A percentile compares a stretch with the other conserved stretches of the same genome.
phyloP scores from a whole-genome alignment of 2,113 vertebrate genomes.

The Labeo catla region DNA sequence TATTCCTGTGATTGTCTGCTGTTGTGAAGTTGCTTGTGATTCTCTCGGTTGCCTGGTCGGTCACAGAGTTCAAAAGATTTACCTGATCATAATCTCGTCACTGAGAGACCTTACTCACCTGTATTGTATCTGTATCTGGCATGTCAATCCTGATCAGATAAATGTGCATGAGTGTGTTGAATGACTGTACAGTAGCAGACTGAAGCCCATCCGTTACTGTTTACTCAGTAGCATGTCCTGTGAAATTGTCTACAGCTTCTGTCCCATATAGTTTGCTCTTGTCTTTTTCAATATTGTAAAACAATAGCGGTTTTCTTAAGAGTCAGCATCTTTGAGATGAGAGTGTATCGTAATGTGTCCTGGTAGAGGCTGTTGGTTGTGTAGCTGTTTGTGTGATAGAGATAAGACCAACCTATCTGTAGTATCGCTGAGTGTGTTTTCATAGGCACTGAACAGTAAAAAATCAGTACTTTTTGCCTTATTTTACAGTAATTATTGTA shows the following conservation, averaged over 20 bases:
- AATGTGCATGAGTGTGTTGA: constrained; percentile 19
- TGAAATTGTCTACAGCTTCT: not conserved
- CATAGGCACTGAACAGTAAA: not conserved
- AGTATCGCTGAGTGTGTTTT: not conserved
- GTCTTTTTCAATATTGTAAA: not conserved
- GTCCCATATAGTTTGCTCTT: not conserved
- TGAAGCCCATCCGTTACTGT: not conserved
- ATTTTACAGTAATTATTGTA: not conserved
- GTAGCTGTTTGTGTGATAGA: not conserved
- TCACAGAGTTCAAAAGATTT: not conserved
- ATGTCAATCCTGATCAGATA: constrained; percentile 4
- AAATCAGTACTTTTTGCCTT: not conserved
- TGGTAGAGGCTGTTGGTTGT: not conserved
- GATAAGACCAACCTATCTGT: not conserved
- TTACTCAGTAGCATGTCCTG: not conserved
- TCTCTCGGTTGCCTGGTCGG: not conserved
- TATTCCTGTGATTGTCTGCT: not conserved
- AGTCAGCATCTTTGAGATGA: not conserved
- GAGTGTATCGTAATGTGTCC: not conserved
- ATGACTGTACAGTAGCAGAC: not conserved
- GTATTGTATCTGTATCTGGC: not conserved
- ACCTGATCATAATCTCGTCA: not conserved
- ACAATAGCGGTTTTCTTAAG: not conserved
- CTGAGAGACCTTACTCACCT: constrained; percentile 16
- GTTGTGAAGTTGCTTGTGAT: not conserved